Conservation (phyloP, 2,113 vertebrate species). For the Castor canadensis region DNA sequence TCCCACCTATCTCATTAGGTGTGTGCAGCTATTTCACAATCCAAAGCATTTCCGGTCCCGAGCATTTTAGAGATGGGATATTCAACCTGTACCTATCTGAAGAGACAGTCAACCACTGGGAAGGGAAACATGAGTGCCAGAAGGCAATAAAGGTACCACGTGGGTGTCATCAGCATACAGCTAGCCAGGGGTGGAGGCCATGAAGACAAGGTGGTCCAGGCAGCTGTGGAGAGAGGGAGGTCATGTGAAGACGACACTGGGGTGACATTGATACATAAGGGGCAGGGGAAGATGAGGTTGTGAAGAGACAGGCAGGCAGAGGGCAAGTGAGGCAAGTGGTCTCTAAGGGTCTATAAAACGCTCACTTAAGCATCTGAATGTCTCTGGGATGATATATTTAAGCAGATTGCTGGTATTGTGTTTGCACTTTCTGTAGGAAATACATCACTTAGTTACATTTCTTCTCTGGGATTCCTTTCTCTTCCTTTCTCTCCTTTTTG, state of each 20-base stretch:
- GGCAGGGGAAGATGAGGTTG: rapidly evolving
- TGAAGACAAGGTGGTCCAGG: neutral
- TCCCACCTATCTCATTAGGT: neutral
- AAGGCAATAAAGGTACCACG: neutral
- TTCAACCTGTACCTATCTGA: neutral
- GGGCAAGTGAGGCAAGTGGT: neutral
- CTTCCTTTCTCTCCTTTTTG: constrained; percentile 54
- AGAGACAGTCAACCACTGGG: neutral
- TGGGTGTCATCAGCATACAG: neutral
- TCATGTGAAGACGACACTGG: neutral
- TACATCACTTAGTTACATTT: constrained; percentile 57
- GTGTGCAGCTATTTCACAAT: neutral
- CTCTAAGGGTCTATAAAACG: neutral
- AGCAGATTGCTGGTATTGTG: constrained; percentile 29
- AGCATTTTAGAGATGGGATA: neutral
- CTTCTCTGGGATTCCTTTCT: constrained; percentile 58
- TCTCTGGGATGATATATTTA: constrained; percentile 57
- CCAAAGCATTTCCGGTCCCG: neutral
- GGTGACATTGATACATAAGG: neutral
- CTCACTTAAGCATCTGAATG: neutral
- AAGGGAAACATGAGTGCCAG: neutral
- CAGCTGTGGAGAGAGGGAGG: neutral
- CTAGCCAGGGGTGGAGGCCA: neutral
- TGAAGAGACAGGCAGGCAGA: neutral
- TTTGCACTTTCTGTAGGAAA: constrained; percentile 60